These are phyloP conservation scores for Patella pellucida DNA, from an alignment of 2,888 invertebrate species.

Conservation along the genomic window DNA sequence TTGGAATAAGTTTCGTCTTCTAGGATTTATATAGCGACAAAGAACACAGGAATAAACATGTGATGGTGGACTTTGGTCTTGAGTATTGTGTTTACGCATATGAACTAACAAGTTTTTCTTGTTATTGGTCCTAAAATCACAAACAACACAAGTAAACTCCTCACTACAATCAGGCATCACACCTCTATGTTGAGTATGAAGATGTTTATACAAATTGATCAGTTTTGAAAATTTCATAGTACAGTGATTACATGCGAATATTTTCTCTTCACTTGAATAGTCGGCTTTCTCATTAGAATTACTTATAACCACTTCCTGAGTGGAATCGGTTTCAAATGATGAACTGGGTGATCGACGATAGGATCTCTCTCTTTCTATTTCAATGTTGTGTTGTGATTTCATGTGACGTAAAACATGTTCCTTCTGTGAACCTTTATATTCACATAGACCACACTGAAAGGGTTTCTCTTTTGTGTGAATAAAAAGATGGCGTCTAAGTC, in stretches of 20 bases:
- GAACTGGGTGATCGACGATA: constrained; percentile 15
- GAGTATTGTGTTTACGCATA: constrained; percentile 66
- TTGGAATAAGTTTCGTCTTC: constrained; percentile 61
- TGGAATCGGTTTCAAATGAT: constrained; percentile 20
- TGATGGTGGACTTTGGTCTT: constrained; percentile 61
- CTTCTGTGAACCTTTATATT: constrained; percentile 64
- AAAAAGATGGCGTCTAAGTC: constrained; percentile 63
- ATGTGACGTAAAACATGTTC: constrained; percentile 66
- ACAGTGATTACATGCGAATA: constrained; percentile 68
- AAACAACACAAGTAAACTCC: constrained; percentile 65
- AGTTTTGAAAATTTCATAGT: constrained; percentile 68
- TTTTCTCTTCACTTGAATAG: constrained; percentile 61
- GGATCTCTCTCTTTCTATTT: constrained; percentile 40
- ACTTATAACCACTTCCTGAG: constrained; percentile 15
- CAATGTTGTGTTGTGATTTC: constrained; percentile 62
- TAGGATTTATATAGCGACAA: constrained; percentile 63
- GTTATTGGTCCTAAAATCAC: constrained; percentile 62
- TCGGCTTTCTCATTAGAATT: constrained; percentile 47
- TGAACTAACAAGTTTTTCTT: constrained; percentile 67
- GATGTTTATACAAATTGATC: constrained; percentile 68
- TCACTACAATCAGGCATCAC: constrained; percentile 51
- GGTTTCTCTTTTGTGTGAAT: constrained; percentile 66
- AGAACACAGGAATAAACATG: constrained; percentile 67
- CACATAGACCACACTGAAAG: constrained; percentile 64
- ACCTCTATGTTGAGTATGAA: constrained; percentile 63